phyloP scores from a whole-genome alignment of 2,888 invertebrate species.

The Andrena trimmerana region DNA sequence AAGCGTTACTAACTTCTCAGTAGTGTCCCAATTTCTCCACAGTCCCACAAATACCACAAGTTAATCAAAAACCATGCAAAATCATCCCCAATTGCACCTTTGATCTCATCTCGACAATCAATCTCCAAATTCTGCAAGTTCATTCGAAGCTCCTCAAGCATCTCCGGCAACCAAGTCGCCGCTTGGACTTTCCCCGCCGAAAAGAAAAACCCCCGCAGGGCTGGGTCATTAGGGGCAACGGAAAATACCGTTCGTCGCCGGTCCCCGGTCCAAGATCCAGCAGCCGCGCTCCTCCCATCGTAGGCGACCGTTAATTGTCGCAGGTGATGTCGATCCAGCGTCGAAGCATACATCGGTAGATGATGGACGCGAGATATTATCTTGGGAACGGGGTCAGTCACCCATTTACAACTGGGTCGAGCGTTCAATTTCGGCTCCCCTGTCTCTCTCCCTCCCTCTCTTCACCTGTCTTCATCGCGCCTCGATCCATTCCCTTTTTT shows the following conservation, averaged over 20 bases:
- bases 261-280: neutral
- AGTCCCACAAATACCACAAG: too few relatives aligned
- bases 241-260: neutral
- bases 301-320: constrained; percentile 57
- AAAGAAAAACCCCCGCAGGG: neutral
- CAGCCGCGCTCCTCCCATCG: neutral
- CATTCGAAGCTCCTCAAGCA: neutral
- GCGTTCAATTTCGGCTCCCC: constrained; percentile 64
- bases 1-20: too few relatives aligned
- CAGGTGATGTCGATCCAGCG: constrained; percentile 66
- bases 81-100: too few relatives aligned
- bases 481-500: constrained; percentile 37
- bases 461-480: constrained; percentile 47
- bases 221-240: neutral
- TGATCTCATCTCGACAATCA: too few relatives aligned
- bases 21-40: too few relatives aligned
- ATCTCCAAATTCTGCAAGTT: neutral
- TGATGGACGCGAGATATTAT: constrained; percentile 77
- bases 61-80: too few relatives aligned
- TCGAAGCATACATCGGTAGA: constrained; percentile 78
- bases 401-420: constrained; percentile 84
- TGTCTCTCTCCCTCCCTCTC: constrained; percentile 35
- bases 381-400: constrained; percentile 81
- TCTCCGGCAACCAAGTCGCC: neutral
- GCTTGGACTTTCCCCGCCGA: neutral